Conservation (phyloP, 1,140 invertebrate genomes). For the Bemisia tabaci region DNA sequence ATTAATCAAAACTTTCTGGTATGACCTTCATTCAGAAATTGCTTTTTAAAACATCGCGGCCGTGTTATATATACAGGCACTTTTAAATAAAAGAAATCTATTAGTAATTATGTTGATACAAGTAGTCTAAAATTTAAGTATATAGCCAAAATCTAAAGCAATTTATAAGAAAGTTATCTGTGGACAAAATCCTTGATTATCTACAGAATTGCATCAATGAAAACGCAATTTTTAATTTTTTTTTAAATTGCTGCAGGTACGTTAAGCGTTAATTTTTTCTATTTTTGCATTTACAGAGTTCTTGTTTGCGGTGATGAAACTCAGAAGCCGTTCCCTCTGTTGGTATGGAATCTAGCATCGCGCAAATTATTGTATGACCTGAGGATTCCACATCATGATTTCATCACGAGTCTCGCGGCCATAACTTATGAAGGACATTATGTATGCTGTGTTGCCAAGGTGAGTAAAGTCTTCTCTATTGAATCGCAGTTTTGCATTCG, state of each 20-base stretch:
- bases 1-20: no score
- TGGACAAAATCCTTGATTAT: no score
- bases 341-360: conserved; percentile 74
- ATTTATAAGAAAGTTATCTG: no score
- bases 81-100: no score
- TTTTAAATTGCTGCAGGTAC: no score
- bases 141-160: no score
- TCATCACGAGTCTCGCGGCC: conserved; percentile 63
- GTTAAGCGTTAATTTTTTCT: not conserved
- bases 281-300: conserved; percentile 36
- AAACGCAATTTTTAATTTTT: not conserved
- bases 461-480: conserved; percentile 25
- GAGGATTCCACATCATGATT: conserved; percentile 75
- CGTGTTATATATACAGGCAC: no score
- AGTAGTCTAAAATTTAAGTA: no score
- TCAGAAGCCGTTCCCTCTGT: conserved; percentile 75
- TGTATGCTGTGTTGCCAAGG: conserved; percentile 43
- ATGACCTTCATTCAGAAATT: no score
- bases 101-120: no score
- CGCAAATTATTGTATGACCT: conserved; percentile 74
- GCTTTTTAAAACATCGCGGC: no score
- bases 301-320: conserved; percentile 83
- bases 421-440: conserved; percentile 72
- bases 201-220: not conserved
- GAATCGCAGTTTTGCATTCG: no score